Conservation (phyloP, 2,797 vertebrate species). For the Nothura maculosa region DNA sequence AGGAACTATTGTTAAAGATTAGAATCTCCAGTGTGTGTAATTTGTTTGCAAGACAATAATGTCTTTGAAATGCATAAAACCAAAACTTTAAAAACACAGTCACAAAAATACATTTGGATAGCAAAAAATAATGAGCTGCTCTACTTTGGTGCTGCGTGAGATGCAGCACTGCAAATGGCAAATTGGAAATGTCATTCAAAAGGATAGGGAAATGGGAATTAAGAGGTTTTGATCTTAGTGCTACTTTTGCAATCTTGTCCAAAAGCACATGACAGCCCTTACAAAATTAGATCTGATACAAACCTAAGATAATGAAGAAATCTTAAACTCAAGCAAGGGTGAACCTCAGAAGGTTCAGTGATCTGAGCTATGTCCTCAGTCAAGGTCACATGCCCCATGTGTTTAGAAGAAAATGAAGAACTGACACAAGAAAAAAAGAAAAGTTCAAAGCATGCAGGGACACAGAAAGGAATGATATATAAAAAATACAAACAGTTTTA, state of each 20-base stretch:
- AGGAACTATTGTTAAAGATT: background rate
- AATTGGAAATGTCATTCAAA: slow-evolving; percentile 9
- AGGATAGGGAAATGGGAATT: background rate
- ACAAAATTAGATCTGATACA: background rate
- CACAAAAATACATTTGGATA: background rate
- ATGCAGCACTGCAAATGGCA: background rate
- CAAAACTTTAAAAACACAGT: background rate
- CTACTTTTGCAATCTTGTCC: background rate
- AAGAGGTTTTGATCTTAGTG: background rate
- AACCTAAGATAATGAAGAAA: slow-evolving; percentile 5
- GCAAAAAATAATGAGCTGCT: background rate
- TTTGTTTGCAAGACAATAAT: background rate
- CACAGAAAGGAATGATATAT: background rate
- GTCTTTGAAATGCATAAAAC: background rate
- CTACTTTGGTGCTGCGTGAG: background rate
- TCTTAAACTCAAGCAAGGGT: slow-evolving; percentile 14
- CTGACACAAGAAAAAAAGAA: background rate
- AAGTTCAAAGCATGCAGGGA: background rate
- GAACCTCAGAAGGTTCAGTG: background rate
- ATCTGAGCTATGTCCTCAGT: background rate
- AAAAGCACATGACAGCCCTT: background rate
- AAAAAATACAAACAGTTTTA: background rate
- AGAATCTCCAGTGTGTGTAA: background rate
- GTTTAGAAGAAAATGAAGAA: background rate
- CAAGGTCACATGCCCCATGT: background rate